Base-by-base conservation (phyloP, 2,888 invertebrate genomes). In the Drosophila limbata region DNA sequence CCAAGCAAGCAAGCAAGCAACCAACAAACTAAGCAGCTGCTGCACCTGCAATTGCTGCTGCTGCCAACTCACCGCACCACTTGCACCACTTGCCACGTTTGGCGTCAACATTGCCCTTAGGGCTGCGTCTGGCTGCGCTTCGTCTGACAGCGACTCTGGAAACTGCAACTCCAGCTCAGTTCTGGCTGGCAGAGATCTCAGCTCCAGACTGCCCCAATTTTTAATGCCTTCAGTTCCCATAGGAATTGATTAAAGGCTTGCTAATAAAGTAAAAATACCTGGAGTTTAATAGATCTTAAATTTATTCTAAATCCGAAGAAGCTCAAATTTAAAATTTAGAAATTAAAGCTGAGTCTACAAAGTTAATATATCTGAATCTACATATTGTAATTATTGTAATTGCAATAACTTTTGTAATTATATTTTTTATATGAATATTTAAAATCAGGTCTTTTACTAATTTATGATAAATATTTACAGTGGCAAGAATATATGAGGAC, bases 111-210 rank as follows among this genome's bases (percentile, higher is more conserved):
- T 70, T 73, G 79, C 83, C 83, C 80, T 87, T 69, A 87, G 84
- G 88, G 85, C 80, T 75, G 69, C 73, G 84, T 84, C 83, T 84
- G 64, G 78, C 60, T 64, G 68, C 68, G 63, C 73, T 51, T 47
- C n/a, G 73, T 42, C 73, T 66, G 52, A 47, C 65, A 72, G 53
- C 44, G 25, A 17, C 69, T 53, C 11, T 0, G 33, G 35, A 4
- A 72, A 45, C 59, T 47, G 61, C 31, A 17, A 9, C 61, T 15
- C 39, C 37, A 19, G 35, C 13, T 13, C n/a, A 28, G 28, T 5
- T 28, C 28, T 8, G 28, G 37, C 37, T 35, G 11, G 17, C 28
- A 11, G 9, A 31, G 37, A 28, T 28, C 28, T 4, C 5, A n/a
- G n/a, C n/a, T 37, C 37, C 69, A 45, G 53, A 72, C 73, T 52